These are phyloP conservation scores for Lagorchestes hirsutus DNA, from an alignment of 2,797 vertebrate species.

Conservation along the genomic window DNA sequence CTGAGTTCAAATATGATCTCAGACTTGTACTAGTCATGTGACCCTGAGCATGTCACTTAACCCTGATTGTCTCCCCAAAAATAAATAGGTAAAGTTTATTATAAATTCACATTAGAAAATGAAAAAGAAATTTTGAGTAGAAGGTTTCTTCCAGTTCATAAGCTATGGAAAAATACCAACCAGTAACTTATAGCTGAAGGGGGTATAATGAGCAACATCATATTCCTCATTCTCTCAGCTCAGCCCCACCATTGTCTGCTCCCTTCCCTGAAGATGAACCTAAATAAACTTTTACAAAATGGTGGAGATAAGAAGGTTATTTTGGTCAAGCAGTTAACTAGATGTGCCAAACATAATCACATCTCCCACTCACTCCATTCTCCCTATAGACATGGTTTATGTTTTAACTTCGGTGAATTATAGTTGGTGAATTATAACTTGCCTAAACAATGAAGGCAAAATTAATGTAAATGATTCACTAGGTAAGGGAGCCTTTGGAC, in stretches of 20 bases:
- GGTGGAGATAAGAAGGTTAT: not conserved
- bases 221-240: constrained; percentile 7
- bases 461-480: constrained; percentile 5
- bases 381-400: not conserved
- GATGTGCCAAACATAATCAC: not conserved
- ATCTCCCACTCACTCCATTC: not conserved
- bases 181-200: not conserved
- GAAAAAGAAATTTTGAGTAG: not conserved
- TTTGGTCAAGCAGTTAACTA: not conserved
- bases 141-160: not conserved
- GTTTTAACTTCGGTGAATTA: not conserved
- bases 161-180: not conserved
- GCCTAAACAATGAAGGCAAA: not conserved
- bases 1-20: not conserved
- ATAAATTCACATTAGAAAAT: not conserved
- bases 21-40: not conserved
- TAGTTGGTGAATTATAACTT: not conserved
- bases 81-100: not conserved
- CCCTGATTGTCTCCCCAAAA: not conserved
- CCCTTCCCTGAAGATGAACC: not conserved
- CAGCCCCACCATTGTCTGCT: not conserved
- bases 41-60: not conserved
- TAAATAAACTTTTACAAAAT: not conserved
- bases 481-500: not conserved
- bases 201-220: not conserved